Base-by-base conservation (phyloP, 1,140 invertebrate species). In the Campodea augens region DNA sequence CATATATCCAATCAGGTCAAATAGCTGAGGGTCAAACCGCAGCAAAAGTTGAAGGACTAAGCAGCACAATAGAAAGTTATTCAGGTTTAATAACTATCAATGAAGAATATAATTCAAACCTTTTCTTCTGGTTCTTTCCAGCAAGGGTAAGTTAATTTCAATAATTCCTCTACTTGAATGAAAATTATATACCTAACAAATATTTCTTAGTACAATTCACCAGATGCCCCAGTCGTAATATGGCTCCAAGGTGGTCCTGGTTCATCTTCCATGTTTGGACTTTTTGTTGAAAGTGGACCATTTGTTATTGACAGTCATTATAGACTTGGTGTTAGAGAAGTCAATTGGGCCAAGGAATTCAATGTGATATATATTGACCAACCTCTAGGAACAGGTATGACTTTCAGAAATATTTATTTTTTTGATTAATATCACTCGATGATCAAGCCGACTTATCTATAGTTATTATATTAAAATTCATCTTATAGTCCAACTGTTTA, bases 241-340 rank as follows among this genome's bases (percentile, higher is more conserved):
- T 72, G 70, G 70, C 55, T 72, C 22, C 66, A 72, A 57, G 70
- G 69, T 39, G 69, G 70, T 4, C 70, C 69, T 12, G 70, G 70
- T 7, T 58, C 59, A 4, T 62, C 66, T 3, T 68, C 66, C 3
- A 44, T 71, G 37, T 69, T 66, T 55, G 67, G 66, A 2, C 49
- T 71, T 13, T 71, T 71, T 55, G 54, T 58, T 5, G 68, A 70
- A 50, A 55, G 68, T 48, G 69, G 69, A 4, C 69, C 69, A 4
- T 60, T 64, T 22, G 32, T 21, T n/a, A 38, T 53, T 13, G 23
- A 20, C 2, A 43, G 46, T 15, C n/a, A 38, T 3, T 27, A 5
- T 5, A 37, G 39, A 20, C 27, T 49, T 13, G 22, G 18, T 2
- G 18, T 19, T 18, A 46, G 45, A 21, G 25, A 37, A 3, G 54